phyloP scores from a whole-genome alignment of 2,113 vertebrate species.

The Lepus europaeus region DNA sequence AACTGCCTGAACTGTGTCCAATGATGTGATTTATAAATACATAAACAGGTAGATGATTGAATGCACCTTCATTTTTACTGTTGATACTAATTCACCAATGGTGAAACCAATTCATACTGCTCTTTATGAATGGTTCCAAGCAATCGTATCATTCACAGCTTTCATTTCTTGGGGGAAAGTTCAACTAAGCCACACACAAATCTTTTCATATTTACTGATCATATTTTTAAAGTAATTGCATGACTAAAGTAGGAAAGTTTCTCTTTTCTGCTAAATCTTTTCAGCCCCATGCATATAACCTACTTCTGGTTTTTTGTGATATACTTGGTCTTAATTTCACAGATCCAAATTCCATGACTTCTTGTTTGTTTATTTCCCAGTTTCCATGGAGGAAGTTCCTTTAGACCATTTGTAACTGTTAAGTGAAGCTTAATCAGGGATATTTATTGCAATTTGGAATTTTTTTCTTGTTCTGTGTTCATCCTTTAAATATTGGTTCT shows the following conservation, averaged over 20 bases:
- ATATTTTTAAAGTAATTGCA: slow-evolving; percentile 33
- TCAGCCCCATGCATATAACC: neutral
- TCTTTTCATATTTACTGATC: slow-evolving; percentile 50
- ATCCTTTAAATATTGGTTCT: slow-evolving; percentile 30
- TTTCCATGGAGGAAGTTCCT: neutral
- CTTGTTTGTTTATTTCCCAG: neutral
- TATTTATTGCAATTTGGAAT: neutral
- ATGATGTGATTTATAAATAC: slow-evolving; percentile 31
- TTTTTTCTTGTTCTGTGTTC: neutral
- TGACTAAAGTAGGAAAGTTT: neutral
- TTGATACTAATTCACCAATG: slow-evolving; percentile 63
- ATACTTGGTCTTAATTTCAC: neutral
- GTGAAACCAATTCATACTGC: slow-evolving; percentile 2
- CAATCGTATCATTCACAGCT: slow-evolving; percentile 36
- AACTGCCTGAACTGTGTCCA: slow-evolving; percentile 48
- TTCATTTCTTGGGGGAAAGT: slow-evolving; percentile 58
- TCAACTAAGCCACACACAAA: slow-evolving; percentile 41
- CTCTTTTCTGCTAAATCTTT: neutral
- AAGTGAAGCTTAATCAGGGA: neutral
- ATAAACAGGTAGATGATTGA: slow-evolving; percentile 24
- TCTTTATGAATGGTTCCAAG: slow-evolving; percentile 67
- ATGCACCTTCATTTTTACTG: slow-evolving; percentile 28
- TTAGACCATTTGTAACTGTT: neutral
- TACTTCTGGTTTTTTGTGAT: neutral
- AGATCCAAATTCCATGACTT: neutral